Evolutionary conservation across 2,797 vertebrate species (phyloP).

Genomic region (Ciconia nigra): DNA sequence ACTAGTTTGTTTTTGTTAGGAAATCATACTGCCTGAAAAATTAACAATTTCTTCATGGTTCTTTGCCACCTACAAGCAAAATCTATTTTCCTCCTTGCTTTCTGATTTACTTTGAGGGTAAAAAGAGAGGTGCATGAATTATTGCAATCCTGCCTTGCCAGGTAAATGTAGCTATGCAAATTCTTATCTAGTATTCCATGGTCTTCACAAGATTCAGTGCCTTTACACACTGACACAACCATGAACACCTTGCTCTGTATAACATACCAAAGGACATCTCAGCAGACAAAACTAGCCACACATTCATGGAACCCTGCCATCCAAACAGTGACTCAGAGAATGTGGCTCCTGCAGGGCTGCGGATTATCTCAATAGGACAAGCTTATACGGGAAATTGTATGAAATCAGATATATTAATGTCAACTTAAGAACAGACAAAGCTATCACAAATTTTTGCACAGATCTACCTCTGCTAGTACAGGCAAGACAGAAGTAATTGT

Average conservation of each 20-base stretch:
- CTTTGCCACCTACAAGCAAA: neutral
- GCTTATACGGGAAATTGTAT: constrained; percentile 44
- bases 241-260: neutral
- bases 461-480: neutral
- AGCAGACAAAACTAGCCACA: neutral
- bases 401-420: constrained; percentile 33
- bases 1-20: neutral
- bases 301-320: constrained; percentile 33
- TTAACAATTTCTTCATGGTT: neutral
- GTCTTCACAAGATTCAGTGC: neutral
- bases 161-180: neutral
- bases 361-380: constrained; percentile 32
- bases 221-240: neutral
- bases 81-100: neutral
- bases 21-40: neutral
- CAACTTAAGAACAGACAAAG: constrained; percentile 4
- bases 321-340: constrained; percentile 57
- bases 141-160: neutral
- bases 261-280: neutral
- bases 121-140: neutral
- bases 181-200: neutral
- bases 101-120: neutral
- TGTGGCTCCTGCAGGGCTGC: constrained; percentile 54
- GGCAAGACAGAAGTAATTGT: neutral
- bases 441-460: constrained; percentile 1